Percentiles rank a stretch among this genome's conserved stretches.
phyloP scores from a whole-genome alignment of 2,888 invertebrate genomes.

The Heliconius ismenius region DNA sequence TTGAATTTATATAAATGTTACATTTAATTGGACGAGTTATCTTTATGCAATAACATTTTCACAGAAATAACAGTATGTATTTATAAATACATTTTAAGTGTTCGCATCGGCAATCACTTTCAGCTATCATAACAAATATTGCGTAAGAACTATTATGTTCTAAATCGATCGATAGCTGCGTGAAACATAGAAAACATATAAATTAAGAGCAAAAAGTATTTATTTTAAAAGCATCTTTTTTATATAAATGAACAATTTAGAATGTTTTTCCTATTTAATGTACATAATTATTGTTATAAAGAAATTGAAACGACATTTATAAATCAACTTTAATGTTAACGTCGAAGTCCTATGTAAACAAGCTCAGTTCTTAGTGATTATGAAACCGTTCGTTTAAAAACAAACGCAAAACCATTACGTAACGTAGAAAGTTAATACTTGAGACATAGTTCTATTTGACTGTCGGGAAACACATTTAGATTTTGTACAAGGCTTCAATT shows the following conservation, averaged over 20 bases:
- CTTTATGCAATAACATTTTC: constrained; percentile 7
- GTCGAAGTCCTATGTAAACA: constrained; percentile 45
- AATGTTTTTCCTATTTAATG: neutral
- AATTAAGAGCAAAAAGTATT: neutral
- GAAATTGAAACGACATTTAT: neutral
- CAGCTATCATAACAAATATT: constrained; percentile 27
- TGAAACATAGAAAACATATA: neutral
- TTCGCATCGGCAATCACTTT: neutral
- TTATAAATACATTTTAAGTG: constrained; percentile 1
- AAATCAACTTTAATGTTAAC: neutral
- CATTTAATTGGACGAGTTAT: constrained; percentile 50
- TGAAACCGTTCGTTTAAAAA: constrained; percentile 59
- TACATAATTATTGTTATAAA: neutral
- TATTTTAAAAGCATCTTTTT: neutral
- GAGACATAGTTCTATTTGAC: constrained; percentile 11
- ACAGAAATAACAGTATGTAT: neutral
- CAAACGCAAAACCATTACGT: constrained; percentile 60
- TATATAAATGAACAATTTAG: too few species aligned
- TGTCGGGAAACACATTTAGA: constrained; percentile 8
- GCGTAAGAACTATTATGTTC: constrained; percentile 17
- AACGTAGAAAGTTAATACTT: constrained; percentile 60
- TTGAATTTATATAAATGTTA: constrained; percentile 18
- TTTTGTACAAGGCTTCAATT: constrained; percentile 7
- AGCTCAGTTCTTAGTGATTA: constrained; percentile 49
- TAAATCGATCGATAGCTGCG: constrained; percentile 9